Evolutionary conservation across 2,797 vertebrate species (phyloP).

Genomic region (Phyllotis vaccarum): DNA sequence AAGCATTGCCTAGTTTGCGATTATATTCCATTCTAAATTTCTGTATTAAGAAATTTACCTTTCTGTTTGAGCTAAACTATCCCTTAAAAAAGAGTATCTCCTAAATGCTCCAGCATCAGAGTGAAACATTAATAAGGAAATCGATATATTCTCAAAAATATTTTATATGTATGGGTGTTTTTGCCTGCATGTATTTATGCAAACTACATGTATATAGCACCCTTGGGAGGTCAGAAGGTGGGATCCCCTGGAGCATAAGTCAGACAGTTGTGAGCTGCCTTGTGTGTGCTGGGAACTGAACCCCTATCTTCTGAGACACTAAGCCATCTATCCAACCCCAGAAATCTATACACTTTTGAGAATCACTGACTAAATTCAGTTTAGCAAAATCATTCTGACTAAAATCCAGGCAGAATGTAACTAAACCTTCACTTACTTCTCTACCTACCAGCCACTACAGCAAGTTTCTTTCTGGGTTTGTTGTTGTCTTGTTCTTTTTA

Average conservation of each 20-base stretch:
- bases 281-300: not conserved
- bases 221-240: not conserved
- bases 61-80: constrained; percentile 43
- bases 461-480: constrained; percentile 52
- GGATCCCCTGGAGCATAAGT: not conserved
- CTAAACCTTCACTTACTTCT: constrained; percentile 38
- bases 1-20: not conserved
- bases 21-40: not conserved
- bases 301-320: not conserved
- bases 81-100: constrained; percentile 21
- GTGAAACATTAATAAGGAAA: too few species aligned
- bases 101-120: constrained; percentile 20
- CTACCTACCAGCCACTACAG: not conserved
- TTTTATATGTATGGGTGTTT: not conserved
- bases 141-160: not conserved
- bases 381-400: constrained; percentile 29
- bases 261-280: not conserved
- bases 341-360: constrained; percentile 12
- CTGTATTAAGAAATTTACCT: constrained; percentile 38
- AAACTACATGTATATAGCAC: not conserved
- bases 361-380: not conserved
- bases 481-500: too few species aligned
- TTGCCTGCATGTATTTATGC: not conserved
- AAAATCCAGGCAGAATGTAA: constrained; percentile 48
- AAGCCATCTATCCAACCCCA: not conserved